Evolutionary conservation across 2,888 invertebrate species (phyloP).

Genomic region (Hypomecis atomaria): DNA sequence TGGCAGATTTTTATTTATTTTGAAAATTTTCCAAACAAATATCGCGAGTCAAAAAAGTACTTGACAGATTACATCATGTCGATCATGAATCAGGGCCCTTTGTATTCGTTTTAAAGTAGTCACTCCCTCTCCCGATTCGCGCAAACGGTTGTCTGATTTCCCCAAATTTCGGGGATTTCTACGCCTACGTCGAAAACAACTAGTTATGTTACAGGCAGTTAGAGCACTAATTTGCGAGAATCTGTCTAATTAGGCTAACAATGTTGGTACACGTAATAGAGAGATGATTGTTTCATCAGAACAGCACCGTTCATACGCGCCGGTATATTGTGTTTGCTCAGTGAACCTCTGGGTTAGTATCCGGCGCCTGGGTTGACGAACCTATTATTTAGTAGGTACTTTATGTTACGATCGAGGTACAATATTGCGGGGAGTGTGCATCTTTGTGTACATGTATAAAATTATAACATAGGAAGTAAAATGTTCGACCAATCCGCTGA

Average conservation of each 20-base stretch:
- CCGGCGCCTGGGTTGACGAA: constrained; percentile 18
- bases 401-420: neutral
- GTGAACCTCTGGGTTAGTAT: constrained; percentile 19
- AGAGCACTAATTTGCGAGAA: constrained; percentile 24
- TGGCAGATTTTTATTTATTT: no score
- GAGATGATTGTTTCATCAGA: constrained; percentile 20
- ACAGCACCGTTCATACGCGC: neutral
- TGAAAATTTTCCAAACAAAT: no score
- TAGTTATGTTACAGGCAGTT: constrained; percentile 3
- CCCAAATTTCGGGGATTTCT: neutral
- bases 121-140: no score
- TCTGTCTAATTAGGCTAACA: constrained; percentile 21
- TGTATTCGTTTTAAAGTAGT: no score
- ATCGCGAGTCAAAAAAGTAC: no score
- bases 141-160: no score
- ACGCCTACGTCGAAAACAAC: neutral
- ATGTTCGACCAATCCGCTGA: no score
- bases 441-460: no score
- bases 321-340: constrained; percentile 21
- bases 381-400: constrained; percentile 7
- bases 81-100: no score
- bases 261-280: constrained; percentile 13
- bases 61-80: no score
- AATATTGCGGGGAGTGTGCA: no score
- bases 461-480: no score